Evolutionary conservation across 2,113 vertebrate species (phyloP), one percentile per base, ranked within the genome.

Genomic region (Capreolus pygargus): DNA sequence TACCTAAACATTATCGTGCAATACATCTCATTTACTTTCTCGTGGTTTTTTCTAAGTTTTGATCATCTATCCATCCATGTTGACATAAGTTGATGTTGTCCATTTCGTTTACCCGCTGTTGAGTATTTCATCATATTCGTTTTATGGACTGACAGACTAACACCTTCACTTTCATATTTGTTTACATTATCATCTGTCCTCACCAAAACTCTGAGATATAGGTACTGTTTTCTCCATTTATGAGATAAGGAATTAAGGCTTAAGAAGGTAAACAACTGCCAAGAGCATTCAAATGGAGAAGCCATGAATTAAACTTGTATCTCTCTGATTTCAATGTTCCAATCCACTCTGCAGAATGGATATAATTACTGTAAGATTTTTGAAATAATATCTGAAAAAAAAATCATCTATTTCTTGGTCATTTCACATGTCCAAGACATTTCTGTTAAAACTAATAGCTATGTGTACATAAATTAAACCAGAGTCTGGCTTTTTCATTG

Each of bases 391-490:
- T 60, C 88, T 91, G 58, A 67, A 86, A 86, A n/a, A 57, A 85
- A 90, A 91, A 28, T 39, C 85, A 6, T 86, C 33, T 27, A 70
- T 36, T 54, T 45, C 58, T n/a, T 47, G 58, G 79, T 87, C 17
- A 45, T 74, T 83, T 94, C 79, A 87, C 30, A 17, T 67, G 50
- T 39, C 36, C 67, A 54, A 76, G 21, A 82, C 54, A 70, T 70
- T 94, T 88, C 74, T 91, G 6, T 89, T 91, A 97, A 89, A 78
- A 93, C n/a, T 45, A 95, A n/a, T 74, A 55, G 17, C 23, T 76
- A 47, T 15, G 6, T 78, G 2, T 78, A 84, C 79, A 90, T 96
- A 96, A 91, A 57, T 95, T 50, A 84, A 97, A 76, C 81, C 54
- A 79, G 74, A 95, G 50, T 85, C 52, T 79, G 76, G 6, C 23